Evolutionary conservation across 53 echinoderm and acorn worm genomes (phyloP), one percentile per base, ranked within the genome.

Genomic region (Astropecten irregularis): DNA sequence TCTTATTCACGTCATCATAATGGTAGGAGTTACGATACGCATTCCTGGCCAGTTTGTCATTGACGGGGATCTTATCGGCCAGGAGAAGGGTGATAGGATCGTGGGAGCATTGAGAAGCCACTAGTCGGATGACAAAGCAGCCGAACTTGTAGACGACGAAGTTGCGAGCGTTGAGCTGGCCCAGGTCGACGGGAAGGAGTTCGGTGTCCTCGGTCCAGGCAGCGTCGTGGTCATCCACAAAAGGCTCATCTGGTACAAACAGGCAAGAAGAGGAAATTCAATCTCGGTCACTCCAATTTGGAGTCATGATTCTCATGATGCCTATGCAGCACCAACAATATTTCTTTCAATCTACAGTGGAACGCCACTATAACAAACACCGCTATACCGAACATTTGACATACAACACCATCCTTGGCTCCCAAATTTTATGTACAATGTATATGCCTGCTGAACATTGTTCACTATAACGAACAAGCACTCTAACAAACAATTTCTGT

Each of bases 101-200:
- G 55, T 96, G 92, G 9, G 60, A 50, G 70, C 97, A 96, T 58
- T 89, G 87, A 6, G 69, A 52, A 9, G 92, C 83, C 7, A 96
- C 87, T 23, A 96, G 77, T 39, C 89, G 86, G 15, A 84, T 76
- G 54, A 96, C 88, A 69, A 96, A 96, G 60, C 91, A 92, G 38
- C 94, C 97, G 25, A 96, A 96, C 66, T 95, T 95, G 86, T 96
- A 96, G 40, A 95, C 72, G 66, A 96, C 90, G 38, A 96, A 92
- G 88, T 87, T 90, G 47, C 97, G 97, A 3, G 94, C 82, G 52
- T 63, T 86, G 51, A 96, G 94, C 48, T 88, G 84, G 85, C 88
- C 84, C 40, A 96, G 97, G 49, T 96, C 97, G 0, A 95, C 52
- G 7, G 97, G 97, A 10, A 87, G 21, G 11, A 96, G 89, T 50